Base-by-base conservation (phyloP, 2,113 vertebrate species). In the Orcinus orca region DNA sequence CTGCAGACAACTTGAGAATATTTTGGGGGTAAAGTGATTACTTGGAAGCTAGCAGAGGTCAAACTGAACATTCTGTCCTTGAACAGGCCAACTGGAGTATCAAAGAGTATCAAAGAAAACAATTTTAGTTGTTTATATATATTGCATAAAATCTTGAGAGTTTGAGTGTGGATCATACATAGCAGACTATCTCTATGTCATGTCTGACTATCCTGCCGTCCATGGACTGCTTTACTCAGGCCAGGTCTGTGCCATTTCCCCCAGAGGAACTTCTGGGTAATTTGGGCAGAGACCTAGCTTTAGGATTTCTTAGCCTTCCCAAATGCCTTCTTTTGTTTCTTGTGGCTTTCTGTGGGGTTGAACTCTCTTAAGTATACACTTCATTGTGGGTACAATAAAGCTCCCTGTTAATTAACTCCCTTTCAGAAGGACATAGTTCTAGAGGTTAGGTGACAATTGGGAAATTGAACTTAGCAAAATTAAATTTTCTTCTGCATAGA, bases 391-490 rank as follows among this genome's bases (percentile, higher is more conserved):
- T 88, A 21, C 33, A 55, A 67, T 58, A 87, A 76, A 50, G 38
- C 8, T 65, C 15, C 36, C 6, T 68, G 14, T 41, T 87, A 94
- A 76, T 87, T 87, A 88, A 58, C 47, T 92, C 47, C 10, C 26
- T 93, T 93, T 82, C 65, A 44, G 76, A 91, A 29, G 31, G 8
- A 67, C 0, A 17, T 21, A 41, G n/a, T 81, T 95, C 38, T 95
- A 62, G 25, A 79, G 29, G 36, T 91, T 70, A 55, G 53, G 33
- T 92, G 47, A 67, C 36, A 88, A n/a, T 5, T 93, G 62, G 47
- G 58, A 89, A 96, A 89, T 12, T 89, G 47, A 96, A 92, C 8
- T 85, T 74, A 33, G 7, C 25, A 96, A 77, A 77, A 90, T 71
- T 65, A 88, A 97, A 63, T 55, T 77, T 93, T 67, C 29, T 82